Evolutionary conservation across 1,140 invertebrate genomes (phyloP), one percentile per base, ranked within the genome.

Genomic region (Drosophila sechellia): DNA sequence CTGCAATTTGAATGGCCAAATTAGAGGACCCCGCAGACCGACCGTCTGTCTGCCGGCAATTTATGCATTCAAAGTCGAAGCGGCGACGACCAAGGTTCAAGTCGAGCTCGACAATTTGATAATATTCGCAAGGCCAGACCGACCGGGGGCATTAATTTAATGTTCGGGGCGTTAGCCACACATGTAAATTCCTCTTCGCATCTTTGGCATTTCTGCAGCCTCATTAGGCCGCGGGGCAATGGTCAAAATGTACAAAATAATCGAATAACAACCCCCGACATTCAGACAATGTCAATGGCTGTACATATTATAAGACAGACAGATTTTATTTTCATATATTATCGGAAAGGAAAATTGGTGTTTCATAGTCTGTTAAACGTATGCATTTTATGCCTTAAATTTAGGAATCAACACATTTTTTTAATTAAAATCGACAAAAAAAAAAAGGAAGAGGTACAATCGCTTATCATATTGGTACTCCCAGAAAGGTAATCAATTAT

Each of bases 1-100:
- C 37, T 87, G 83, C 84, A 83, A 83, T 87, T 87, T 69, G 75
- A 87, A 89, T 86, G 83, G 20, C 65, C 78, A 79, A 87, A 87
- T 86, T 75, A 65, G 79, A 87, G 25, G 58, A 63, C 25, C 46
- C 46, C 13, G 13, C 46, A 27, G 13, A 39, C 37, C 11, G 43
- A 37, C 49, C 66, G 20, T 39, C 55, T 70, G 56, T 65, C 60
- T 63, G 53, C 6, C 27, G 54, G 59, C 60, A 77, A 79, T 77
- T 84, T 68, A 68, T 69, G 48, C 75, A 83, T 75, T 83, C 57
- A 53, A 56, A 71, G 70, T 79, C 70, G 59, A 66, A 57, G 35
- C 53, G 15, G 12, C n/a, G 42, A 6, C 17, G 40, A 48, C 25
- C 50, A 35, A 54, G 52, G 34, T 43, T 55, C 27, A 39, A 59